These are phyloP conservation scores for Pelecanus crispus DNA, from an alignment of 2,113 vertebrate species.

Conservation along the genomic window DNA sequence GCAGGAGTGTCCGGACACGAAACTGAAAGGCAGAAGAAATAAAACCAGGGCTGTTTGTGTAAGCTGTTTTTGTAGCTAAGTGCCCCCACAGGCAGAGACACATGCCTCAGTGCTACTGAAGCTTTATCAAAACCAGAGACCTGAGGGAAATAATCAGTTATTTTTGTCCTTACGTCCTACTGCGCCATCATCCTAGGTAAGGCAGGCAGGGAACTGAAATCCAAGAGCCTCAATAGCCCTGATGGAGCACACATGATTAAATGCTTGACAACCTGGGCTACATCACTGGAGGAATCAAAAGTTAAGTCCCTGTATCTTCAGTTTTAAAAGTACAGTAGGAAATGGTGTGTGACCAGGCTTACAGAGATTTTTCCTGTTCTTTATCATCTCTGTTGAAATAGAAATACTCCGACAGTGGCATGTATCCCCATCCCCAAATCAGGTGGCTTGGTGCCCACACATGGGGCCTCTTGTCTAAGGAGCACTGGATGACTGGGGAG, in stretches of 20 bases:
- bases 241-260: not conserved
- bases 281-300: not conserved
- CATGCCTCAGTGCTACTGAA: not conserved
- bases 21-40: slow-evolving; percentile 70
- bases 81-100: not conserved
- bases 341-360: not conserved
- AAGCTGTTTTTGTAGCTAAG: not conserved
- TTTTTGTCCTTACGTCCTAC: not conserved
- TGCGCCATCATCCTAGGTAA: not conserved
- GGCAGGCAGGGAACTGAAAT: not conserved
- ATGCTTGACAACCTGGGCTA: not conserved
- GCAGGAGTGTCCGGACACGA: slow-evolving; percentile 72
- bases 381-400: not conserved
- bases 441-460: not conserved
- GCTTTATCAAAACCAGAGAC: not conserved
- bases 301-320: not conserved
- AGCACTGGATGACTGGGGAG: not conserved
- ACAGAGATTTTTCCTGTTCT: not conserved
- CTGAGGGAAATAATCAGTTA: not conserved
- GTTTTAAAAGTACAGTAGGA: not conserved
- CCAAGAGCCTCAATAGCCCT: not conserved
- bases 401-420: not conserved
- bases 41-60: not conserved
- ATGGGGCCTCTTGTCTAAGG: not conserved
- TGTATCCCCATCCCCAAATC: not conserved